These are phyloP conservation scores for Perizoma flavofasciatum DNA, from an alignment of 2,888 invertebrate genomes.

Conservation along the genomic window DNA sequence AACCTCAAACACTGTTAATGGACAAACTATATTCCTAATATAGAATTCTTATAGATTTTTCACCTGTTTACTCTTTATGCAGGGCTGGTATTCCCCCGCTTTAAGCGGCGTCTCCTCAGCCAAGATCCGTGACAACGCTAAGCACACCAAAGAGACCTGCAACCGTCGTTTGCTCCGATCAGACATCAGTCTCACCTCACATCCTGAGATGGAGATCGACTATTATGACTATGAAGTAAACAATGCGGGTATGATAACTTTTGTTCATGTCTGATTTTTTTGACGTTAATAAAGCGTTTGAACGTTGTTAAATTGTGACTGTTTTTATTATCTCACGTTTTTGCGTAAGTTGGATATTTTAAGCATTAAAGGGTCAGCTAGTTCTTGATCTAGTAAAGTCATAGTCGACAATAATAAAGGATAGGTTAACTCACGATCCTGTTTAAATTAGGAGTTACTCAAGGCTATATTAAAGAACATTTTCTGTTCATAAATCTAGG, in stretches of 20 bases:
- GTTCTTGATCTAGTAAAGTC: background rate
- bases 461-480: background rate
- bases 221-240: conserved; percentile 95
- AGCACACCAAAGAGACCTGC: conserved; percentile 90
- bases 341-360: too few relatives aligned
- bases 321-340: too few relatives aligned
- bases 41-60: too few relatives aligned
- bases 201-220: conserved; percentile 92
- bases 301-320: background rate
- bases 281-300: background rate
- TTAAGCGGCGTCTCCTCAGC: conserved; percentile 87
- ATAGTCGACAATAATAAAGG: background rate
- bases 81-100: conserved; percentile 90
- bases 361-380: too few relatives aligned
- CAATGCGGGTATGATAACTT: conserved; percentile 80
- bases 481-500: too few relatives aligned
- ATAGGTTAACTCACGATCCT: too few relatives aligned
- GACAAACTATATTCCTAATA: too few relatives aligned
- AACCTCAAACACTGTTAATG: too few relatives aligned
- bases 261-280: background rate
- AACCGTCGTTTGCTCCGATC: conserved; percentile 88
- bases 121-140: conserved; percentile 86
- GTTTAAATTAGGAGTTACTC: background rate
- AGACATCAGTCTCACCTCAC: conserved; percentile 90
- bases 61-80: conserved; percentile 11